Evolutionary conservation across 2,888 invertebrate genomes (phyloP).

Genomic region (Lasioglossum zephyrum): DNA sequence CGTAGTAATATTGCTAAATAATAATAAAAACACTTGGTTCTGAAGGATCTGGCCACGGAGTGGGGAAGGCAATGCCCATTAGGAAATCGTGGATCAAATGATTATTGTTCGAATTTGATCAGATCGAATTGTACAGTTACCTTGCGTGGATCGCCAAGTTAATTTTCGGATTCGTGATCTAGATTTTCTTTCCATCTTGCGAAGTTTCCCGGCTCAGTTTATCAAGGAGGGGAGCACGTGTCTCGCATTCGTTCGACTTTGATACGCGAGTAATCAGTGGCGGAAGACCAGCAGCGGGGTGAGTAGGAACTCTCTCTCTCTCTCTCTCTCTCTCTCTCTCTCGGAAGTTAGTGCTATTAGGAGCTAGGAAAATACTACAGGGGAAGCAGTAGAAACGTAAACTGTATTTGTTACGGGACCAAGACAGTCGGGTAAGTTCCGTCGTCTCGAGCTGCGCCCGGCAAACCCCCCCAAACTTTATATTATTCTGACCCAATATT

Average conservation of each 20-base stretch:
- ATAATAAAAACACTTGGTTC: no score
- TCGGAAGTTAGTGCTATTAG: not conserved
- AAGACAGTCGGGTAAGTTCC: not conserved
- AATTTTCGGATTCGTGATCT: not conserved
- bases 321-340: not conserved
- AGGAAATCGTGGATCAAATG: not conserved
- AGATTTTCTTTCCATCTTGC: not conserved
- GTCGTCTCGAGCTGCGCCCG: not conserved
- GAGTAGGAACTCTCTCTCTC: not conserved
- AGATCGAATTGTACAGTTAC: not conserved
- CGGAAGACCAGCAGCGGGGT: not conserved
- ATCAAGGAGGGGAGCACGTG: not conserved
- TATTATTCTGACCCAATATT: conserved; percentile 30
- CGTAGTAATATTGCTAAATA: no score
- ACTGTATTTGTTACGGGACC: conserved; percentile 25
- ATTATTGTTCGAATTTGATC: not conserved
- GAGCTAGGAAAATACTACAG: conserved; percentile 23
- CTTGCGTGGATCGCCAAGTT: not conserved
- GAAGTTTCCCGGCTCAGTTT: not conserved
- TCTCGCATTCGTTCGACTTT: not conserved
- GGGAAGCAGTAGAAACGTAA: not conserved
- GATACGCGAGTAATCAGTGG: not conserved
- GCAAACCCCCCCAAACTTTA: conserved; percentile 26
- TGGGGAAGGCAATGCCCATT: no score
- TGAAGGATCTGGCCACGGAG: no score